These are phyloP conservation scores for Paralvinella palmiformis DNA, from an alignment of 1,140 invertebrate species.

Conservation along the genomic window DNA sequence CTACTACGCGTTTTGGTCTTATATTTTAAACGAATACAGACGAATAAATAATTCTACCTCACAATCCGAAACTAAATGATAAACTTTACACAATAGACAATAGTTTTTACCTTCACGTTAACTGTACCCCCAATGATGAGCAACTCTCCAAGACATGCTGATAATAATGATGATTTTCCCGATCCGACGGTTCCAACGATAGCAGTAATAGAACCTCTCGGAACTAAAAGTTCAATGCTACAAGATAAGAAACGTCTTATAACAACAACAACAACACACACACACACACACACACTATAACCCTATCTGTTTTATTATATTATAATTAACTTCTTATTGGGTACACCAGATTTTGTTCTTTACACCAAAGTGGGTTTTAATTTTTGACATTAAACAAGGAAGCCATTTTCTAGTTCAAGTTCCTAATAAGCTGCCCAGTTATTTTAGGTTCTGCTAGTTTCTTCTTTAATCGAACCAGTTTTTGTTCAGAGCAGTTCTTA, in stretches of 20 bases:
- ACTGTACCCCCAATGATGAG: not conserved
- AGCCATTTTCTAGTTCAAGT: not conserved
- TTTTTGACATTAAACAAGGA: not conserved
- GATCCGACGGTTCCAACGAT: constrained; percentile 79
- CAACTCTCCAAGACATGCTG: constrained; percentile 75
- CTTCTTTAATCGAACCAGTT: not conserved
- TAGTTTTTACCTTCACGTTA: not conserved
- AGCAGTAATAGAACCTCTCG: constrained; percentile 58
- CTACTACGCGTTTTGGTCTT: not conserved
- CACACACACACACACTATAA: not conserved
- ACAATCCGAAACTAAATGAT: not conserved
- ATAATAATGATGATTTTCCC: constrained; percentile 79
- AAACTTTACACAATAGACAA: not conserved
- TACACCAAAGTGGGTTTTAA: not conserved
- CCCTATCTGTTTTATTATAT: not conserved
- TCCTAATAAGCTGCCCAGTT: not conserved
- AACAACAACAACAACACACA: not conserved
- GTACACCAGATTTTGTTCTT: not conserved
- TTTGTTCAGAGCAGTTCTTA: not conserved
- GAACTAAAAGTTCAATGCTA: constrained; percentile 25
- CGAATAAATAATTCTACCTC: not conserved
- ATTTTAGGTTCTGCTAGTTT: not conserved
- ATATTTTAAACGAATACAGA: not conserved
- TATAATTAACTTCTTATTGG: not conserved
- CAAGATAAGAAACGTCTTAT: not conserved